phyloP scores from a whole-genome alignment of 2,113 vertebrate genomes.

The Solenodon paradoxus region DNA sequence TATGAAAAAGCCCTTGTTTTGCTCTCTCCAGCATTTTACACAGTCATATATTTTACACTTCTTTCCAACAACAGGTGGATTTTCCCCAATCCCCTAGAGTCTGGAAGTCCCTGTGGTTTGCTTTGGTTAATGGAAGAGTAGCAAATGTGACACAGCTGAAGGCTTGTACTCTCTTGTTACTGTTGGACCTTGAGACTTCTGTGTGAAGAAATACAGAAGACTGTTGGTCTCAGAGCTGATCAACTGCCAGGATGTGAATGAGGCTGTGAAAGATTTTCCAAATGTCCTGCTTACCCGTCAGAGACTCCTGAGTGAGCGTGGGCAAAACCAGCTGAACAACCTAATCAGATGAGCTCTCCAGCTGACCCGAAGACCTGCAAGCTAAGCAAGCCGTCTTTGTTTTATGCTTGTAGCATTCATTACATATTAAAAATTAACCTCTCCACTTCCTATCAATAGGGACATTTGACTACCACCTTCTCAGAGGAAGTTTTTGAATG shows the following conservation, averaged over 20 bases:
- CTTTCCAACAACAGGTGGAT: neutral
- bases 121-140: neutral
- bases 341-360: neutral
- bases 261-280: neutral
- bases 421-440: neutral
- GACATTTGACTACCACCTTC: neutral
- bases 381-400: neutral
- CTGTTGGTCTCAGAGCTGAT: neutral
- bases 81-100: neutral
- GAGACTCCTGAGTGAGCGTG: neutral
- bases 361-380: neutral
- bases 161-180: too few species aligned
- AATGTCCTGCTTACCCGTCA: neutral
- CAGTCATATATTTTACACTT: neutral
- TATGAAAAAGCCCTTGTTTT: neutral
- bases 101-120: neutral
- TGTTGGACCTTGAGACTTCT: neutral
- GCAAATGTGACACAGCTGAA: neutral
- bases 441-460: neutral
- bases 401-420: neutral
- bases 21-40: neutral
- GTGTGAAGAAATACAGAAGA: neutral
- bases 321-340: neutral
- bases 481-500: neutral
- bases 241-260: neutral